phyloP scores from a whole-genome alignment of 2,113 vertebrate species.

The Leptodactylus fuscus region DNA sequence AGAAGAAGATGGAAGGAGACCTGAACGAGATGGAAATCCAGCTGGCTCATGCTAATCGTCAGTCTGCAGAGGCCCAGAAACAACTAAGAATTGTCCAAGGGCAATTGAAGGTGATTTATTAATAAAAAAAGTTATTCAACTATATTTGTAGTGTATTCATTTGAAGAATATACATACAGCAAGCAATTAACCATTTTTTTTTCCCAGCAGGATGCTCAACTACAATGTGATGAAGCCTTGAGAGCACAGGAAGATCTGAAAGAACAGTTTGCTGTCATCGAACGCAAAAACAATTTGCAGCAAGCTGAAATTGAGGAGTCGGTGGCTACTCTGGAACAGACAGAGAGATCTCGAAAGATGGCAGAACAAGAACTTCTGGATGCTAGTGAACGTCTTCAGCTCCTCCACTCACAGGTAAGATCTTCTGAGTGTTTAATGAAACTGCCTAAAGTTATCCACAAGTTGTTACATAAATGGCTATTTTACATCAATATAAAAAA shows the following conservation, averaged over 20 bases:
- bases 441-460: no score
- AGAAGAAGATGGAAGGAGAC: conserved; percentile 78
- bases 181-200: no score
- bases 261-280: conserved; percentile 77
- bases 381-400: conserved; percentile 78
- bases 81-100: conserved; percentile 74
- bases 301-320: conserved; percentile 82
- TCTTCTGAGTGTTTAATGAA: no score
- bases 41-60: conserved; percentile 73
- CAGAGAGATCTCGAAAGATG: conserved; percentile 76
- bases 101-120: conserved; percentile 81
- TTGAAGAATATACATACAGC: no score
- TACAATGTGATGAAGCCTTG: conserved; percentile 83
- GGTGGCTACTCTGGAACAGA: conserved; percentile 82
- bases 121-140: no score
- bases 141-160: no score
- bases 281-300: conserved; percentile 79
- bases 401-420: conserved; percentile 82
- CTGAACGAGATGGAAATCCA: conserved; percentile 80
- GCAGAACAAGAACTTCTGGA: conserved; percentile 84
- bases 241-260: conserved; percentile 79
- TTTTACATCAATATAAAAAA: no score
- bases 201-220: conserved; percentile 88
- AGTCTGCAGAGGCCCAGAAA: conserved; percentile 76
- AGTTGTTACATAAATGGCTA: no score